phyloP scores from a whole-genome alignment of 2,888 invertebrate genomes.

The Diloba caeruleocephala region DNA sequence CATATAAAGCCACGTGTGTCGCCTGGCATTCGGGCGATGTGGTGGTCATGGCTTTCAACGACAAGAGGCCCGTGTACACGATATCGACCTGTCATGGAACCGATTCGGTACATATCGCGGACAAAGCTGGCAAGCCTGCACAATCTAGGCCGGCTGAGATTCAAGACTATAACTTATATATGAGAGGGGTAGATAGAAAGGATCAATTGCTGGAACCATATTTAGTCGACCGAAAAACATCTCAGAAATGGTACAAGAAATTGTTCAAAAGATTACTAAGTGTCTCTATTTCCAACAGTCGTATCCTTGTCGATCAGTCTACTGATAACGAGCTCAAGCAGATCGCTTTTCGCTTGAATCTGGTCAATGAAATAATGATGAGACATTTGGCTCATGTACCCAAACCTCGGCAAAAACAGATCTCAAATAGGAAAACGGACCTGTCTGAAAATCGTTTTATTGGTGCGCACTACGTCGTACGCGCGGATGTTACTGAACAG shows the following conservation, averaged over 20 bases:
- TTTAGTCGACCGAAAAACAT: not conserved
- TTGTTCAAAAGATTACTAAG: not conserved
- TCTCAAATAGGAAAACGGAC: too few relatives aligned
- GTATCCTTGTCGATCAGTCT: not conserved
- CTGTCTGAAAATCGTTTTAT: not conserved
- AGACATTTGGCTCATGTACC: not conserved
- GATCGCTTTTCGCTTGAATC: not conserved
- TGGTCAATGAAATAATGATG: not conserved
- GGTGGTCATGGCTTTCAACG: not conserved
- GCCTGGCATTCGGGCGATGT: constrained; percentile 36
- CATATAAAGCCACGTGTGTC: constrained; percentile 21
- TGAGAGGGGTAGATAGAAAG: constrained; percentile 7
- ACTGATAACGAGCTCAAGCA: not conserved
- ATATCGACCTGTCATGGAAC: constrained; percentile 1
- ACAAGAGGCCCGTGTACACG: not conserved
- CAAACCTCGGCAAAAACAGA: too few relatives aligned
- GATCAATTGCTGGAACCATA: constrained; percentile 27
- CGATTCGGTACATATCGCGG: not conserved
- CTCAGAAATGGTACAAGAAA: not conserved
- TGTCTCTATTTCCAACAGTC: not conserved
- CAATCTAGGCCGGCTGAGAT: not conserved
- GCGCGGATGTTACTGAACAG: not conserved
- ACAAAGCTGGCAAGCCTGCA: not conserved
- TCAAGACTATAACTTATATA: constrained; percentile 5
- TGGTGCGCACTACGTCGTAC: not conserved